These are phyloP conservation scores for Hetaerina titia DNA, from an alignment of 2,888 invertebrate species.

Conservation along the genomic window DNA sequence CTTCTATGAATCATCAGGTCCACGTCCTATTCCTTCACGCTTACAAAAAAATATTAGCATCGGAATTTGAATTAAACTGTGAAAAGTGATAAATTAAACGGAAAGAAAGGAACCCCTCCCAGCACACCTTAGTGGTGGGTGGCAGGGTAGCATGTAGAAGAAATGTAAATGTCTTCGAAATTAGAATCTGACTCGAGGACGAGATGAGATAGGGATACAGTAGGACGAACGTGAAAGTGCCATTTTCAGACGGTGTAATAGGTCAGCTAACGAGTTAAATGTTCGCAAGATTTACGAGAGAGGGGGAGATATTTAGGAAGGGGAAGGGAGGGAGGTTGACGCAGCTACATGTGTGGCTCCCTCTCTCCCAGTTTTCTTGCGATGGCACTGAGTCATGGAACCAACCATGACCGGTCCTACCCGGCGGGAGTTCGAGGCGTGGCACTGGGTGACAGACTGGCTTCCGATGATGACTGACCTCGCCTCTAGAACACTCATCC, in stretches of 20 bases:
- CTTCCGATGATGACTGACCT: neutral
- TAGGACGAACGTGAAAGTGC: neutral
- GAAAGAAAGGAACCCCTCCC: no score
- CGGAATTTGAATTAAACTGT: no score
- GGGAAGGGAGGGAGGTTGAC: neutral
- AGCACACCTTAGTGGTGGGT: no score
- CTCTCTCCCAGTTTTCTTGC: neutral
- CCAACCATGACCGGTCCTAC: constrained; percentile 6
- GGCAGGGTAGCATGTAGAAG: no score
- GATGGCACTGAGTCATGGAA: neutral
- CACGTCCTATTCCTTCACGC: no score
- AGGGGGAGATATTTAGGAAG: neutral
- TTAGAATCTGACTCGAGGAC: no score
- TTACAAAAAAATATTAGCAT: no score
- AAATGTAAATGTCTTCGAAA: no score
- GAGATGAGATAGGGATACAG: no score
- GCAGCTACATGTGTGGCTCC: neutral
- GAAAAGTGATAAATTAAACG: no score
- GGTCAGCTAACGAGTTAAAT: neutral
- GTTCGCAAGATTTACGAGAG: neutral
- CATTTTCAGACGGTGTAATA: neutral
- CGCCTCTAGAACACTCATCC: neutral
- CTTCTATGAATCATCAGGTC: no score
- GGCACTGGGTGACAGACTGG: neutral
- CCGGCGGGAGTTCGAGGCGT: neutral